Evolutionary conservation across 2,888 invertebrate species (phyloP), one percentile per base, ranked within the genome.

Genomic region (Imbricaverruca yamaguchii): DNA sequence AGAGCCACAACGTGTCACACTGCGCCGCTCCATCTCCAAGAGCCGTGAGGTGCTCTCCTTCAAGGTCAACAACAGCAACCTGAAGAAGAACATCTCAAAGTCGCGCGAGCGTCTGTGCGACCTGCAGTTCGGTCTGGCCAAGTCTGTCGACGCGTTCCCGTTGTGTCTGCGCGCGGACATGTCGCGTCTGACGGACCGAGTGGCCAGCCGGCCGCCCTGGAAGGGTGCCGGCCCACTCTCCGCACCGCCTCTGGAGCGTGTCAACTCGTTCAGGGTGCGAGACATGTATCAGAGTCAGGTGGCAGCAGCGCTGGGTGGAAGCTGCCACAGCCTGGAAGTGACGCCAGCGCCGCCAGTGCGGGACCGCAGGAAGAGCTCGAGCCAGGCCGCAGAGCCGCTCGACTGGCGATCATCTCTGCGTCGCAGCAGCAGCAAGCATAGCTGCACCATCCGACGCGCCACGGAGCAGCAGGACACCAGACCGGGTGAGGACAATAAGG

Each of bases 41-140:
- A 89, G 89, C 0, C 86, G 89, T 7, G 89, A 90, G 83, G 89
- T 89, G 4, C 85, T 89, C 59, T 87, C 89, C 78, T 89, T 89
- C 81, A 86, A 88, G 0, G 89, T 89, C 0, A 88, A 84, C 59
- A 83, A 83, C 81, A 83, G 83, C 79, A 85, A 85, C 82, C 81
- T 85, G 18, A 84, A 85, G 83, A 86, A 85, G 83, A 83, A 84
- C 80, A 83, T 85, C 67, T 83, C 85, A 67, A 84, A 87, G 86
- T 84, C 86, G 85, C 56, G 87, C 85, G 80, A 86, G 85, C 81
- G 88, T 86, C 80, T 87, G 85, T 82, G 86, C 85, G 83, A 84
- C 81, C 83, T 83, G 69, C 82, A 82, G 59, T 83, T 85, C 65
- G 83, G 82, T 18, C 65, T 85, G 6, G 83, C 83, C 8, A 88